Conservation (phyloP, 1,140 invertebrate genomes). For the Listronotus oregonensis region DNA sequence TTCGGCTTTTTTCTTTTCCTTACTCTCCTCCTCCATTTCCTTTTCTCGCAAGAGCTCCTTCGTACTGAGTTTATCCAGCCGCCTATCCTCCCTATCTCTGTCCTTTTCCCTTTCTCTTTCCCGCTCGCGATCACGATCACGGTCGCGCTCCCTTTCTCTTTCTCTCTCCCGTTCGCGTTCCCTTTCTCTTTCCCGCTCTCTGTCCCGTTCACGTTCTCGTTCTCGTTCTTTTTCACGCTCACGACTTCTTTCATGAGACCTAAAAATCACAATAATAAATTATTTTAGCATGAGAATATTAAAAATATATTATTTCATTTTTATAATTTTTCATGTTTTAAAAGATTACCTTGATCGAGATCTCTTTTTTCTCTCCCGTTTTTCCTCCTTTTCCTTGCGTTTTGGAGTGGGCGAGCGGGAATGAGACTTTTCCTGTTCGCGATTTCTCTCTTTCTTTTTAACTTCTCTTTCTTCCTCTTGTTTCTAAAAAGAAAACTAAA, state of each 20-base stretch:
- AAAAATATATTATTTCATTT: neutral
- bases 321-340: neutral
- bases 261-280: constrained; percentile 4
- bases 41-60: constrained; percentile 73
- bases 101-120: constrained; percentile 61
- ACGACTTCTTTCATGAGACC: constrained; percentile 45
- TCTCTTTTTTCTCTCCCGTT: constrained; percentile 56
- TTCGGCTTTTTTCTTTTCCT: constrained; percentile 88
- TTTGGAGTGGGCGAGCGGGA: constrained; percentile 51
- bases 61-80: constrained; percentile 61
- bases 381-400: constrained; percentile 51
- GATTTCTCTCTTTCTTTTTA: constrained; percentile 53
- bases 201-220: constrained; percentile 57
- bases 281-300: too few relatives aligned
- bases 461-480: constrained; percentile 66
- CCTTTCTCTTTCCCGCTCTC: constrained; percentile 56
- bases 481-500: constrained; percentile 63
- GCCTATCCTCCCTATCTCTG: constrained; percentile 58
- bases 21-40: constrained; percentile 88
- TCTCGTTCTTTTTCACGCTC: constrained; percentile 49
- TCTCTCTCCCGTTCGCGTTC: constrained; percentile 56
- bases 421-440: constrained; percentile 56
- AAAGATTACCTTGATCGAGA: constrained; percentile 56
- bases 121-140: constrained; percentile 57
- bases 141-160: constrained; percentile 55